A percentile compares a stretch with the other conserved stretches of the same genome.
Conservation (phyloP, 2,797 vertebrate species). For the Euphonia xanthogaster region DNA sequence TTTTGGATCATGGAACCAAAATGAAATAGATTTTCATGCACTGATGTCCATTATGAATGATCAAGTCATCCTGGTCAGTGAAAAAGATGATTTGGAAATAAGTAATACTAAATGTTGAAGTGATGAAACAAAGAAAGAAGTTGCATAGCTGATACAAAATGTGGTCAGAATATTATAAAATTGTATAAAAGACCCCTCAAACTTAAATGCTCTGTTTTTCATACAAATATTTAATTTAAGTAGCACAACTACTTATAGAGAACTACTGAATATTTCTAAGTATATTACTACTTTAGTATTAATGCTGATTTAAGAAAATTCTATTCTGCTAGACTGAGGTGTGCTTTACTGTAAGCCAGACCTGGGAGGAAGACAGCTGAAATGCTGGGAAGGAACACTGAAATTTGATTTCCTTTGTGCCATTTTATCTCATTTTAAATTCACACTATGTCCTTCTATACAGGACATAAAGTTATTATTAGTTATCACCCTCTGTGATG, state of each 20-base stretch:
- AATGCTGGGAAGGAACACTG: neutral
- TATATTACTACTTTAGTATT: neutral
- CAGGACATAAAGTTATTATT: neutral
- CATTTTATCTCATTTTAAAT: neutral
- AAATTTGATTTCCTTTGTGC: neutral
- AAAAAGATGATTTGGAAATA: neutral
- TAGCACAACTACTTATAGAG: neutral
- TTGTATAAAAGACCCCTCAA: neutral
- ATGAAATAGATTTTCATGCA: neutral
- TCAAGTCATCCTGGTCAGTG: neutral
- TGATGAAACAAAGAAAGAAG: neutral
- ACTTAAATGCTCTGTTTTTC: neutral
- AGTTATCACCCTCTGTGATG: neutral
- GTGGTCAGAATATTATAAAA: neutral
- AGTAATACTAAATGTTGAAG: neutral
- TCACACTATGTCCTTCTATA: neutral
- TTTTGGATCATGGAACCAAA: neutral
- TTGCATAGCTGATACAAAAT: neutral
- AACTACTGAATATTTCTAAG: neutral
- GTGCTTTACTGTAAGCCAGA: neutral
- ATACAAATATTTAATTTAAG: neutral
- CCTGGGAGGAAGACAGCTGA: neutral
- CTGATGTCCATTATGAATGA: neutral
- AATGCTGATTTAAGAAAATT: neutral
- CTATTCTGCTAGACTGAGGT: neutral